Base-by-base conservation (phyloP, 2,888 invertebrate species). In the Alcis repandata region DNA sequence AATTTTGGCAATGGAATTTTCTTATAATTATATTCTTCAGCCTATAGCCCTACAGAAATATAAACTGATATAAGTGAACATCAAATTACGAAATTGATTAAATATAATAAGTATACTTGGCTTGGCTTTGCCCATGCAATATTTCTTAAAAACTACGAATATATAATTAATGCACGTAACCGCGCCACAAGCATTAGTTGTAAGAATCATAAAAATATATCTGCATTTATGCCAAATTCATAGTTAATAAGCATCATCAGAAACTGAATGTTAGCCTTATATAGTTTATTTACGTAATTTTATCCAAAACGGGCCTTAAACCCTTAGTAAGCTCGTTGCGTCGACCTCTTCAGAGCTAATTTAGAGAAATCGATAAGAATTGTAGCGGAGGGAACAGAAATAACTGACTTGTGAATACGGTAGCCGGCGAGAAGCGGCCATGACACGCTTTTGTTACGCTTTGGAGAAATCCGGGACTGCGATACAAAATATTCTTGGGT, bases 1-100 rank as follows among this genome's bases (percentile, higher is more conserved):
- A 69, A n/a, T 63, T 73, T 72, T 71, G 74, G 76, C 71, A 70
- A 54, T 54, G 11, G 17, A 17, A 22, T 56, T 48, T 15, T 36
- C 33, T 15, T 54, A 49, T 6, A 33, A 53, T 40, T 33, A 61
- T n/a, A 49, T 15, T 22, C 41, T 10, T 27, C n/a, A 41, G n/a
- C 15, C 22, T 61, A 54, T 4, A 48, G n/a, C 19, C 3, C 36
- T 36, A 36, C n/a, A 8, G 6, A 36, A 51, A 19, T 13, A 15
- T 7, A n/a, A 8, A 32, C 11, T 20, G 2, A 10, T 43, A 10
- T 7, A 22, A 45, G 41, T n/a, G 41, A 15, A 17, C 9, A 41
- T 9, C 17, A 17, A 17, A 20, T 11, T 22, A 11, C 11, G 20
- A 22, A 46, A 22, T 2, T 4, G 13, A 46, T 13, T 20, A 20